phyloP scores from a whole-genome alignment of 2,888 invertebrate genomes.

The Sarcophaga subvicina region DNA sequence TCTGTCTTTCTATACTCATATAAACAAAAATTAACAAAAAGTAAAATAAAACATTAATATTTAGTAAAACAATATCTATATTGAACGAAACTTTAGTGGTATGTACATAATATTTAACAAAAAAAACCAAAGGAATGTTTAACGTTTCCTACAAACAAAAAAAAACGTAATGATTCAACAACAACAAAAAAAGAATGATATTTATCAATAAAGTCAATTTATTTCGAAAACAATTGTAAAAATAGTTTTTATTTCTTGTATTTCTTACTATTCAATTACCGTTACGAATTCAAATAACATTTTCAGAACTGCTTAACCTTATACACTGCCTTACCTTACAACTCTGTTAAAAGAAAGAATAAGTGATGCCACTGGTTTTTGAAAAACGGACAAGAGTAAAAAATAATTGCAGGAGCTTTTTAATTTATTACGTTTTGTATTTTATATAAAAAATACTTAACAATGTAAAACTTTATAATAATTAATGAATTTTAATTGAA shows the following conservation, averaged over 20 bases:
- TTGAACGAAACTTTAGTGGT: conserved; percentile 21
- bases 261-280: background rate
- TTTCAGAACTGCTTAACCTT: background rate
- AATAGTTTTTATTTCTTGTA: background rate
- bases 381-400: background rate
- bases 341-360: background rate
- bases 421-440: too few species aligned
- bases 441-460: too few species aligned
- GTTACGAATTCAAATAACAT: background rate
- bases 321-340: background rate
- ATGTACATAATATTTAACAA: conserved; percentile 27
- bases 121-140: conserved; percentile 1
- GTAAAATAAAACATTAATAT: conserved; percentile 5
- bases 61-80: conserved; percentile 22
- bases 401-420: too few species aligned
- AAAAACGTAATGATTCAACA: background rate
- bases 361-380: background rate
- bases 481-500: too few species aligned
- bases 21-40: background rate
- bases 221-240: conserved; percentile 32
- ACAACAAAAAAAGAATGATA: conserved; percentile 4
- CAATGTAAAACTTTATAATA: too few species aligned
- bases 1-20: conserved; percentile 15
- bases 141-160: background rate
- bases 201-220: conserved; percentile 65